Conservation (phyloP, 2,113 vertebrate genomes). For the Ammospiza caudacuta region DNA sequence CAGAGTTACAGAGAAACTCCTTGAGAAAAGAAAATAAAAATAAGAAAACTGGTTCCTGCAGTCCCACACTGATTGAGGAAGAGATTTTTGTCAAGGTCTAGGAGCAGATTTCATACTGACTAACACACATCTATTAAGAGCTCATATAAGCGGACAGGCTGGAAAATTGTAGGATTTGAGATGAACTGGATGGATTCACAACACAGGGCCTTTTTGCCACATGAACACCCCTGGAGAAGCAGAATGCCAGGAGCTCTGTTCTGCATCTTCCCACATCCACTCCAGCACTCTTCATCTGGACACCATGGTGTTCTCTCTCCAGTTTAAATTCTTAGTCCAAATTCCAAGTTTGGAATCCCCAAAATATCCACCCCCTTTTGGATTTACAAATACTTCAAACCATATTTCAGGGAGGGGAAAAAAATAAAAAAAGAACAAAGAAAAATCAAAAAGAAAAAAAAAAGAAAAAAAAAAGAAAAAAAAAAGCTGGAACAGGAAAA, state of each 20-base stretch:
- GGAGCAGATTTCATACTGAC: neutral
- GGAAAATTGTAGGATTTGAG: neutral
- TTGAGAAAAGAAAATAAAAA: neutral
- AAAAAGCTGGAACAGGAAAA: neutral
- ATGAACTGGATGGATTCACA: accelerated
- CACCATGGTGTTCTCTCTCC: neutral
- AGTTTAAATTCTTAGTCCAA: neutral
- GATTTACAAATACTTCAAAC: neutral
- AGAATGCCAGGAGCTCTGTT: neutral
- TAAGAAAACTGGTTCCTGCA: neutral
- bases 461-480: too few relatives aligned
- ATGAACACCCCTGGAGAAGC: neutral
- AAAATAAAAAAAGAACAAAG: too few relatives aligned
- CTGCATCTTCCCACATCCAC: neutral
- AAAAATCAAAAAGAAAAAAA: too few relatives aligned
- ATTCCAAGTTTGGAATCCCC: neutral
- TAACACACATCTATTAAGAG: neutral
- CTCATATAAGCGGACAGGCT: neutral
- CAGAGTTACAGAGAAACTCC: neutral
- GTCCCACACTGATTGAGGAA: neutral
- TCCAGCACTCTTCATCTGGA: neutral
- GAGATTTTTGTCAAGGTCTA: neutral
- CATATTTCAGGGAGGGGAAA: accelerated
- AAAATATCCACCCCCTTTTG: neutral
- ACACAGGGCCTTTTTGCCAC: neutral